A percentile compares a stretch with the other conserved stretches of the same genome.
Evolutionary conservation across 1,140 invertebrate species (phyloP).

Genomic region (Hormaphis cornu): DNA sequence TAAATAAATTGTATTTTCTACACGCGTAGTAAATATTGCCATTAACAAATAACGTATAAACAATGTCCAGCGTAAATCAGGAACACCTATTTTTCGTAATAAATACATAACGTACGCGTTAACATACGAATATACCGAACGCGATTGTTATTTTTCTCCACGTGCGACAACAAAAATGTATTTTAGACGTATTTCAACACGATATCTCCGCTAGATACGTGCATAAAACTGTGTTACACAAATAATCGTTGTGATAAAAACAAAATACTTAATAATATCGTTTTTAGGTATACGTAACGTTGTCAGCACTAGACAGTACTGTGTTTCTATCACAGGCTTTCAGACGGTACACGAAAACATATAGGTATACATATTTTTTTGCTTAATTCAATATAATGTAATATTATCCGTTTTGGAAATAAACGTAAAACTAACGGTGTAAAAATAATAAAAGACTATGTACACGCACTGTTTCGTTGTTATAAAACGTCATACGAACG

Average conservation of each 20-base stretch:
- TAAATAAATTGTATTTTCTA: too few relatives aligned
- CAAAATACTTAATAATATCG: too few relatives aligned
- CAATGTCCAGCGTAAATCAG: not conserved
- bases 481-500: not conserved
- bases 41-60: not conserved
- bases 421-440: not conserved
- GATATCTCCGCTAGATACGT: too few relatives aligned
- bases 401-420: not conserved
- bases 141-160: too few relatives aligned
- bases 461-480: not conserved
- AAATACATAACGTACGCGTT: not conserved
- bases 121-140: not conserved
- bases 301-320: not conserved
- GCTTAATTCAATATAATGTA: not conserved
- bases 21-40: too few relatives aligned
- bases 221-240: not conserved
- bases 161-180: too few relatives aligned
- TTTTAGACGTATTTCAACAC: too few relatives aligned
- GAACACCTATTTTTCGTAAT: not conserved
- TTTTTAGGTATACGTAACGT: slow-evolving; percentile 3
- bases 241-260: too few relatives aligned
- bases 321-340: slow-evolving; percentile 23
- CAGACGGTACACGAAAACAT: slow-evolving; percentile 10
- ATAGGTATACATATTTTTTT: not conserved
- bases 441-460: not conserved